Evolutionary conservation across 2,797 vertebrate genomes (phyloP).

Genomic region (Lemur catta): DNA sequence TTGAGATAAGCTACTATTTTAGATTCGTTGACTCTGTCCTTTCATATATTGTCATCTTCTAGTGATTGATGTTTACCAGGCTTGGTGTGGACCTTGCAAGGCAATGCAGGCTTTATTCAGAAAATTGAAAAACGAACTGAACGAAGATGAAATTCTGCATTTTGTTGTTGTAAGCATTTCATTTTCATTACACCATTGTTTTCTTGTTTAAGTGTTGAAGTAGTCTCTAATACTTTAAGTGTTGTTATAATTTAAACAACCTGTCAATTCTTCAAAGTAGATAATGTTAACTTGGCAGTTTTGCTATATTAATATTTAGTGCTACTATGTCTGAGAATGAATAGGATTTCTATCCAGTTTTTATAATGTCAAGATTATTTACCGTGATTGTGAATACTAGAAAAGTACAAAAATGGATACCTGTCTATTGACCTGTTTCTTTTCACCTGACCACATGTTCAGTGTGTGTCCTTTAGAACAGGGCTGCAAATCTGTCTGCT

Average conservation of each 20-base stretch:
- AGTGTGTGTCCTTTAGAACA: neutral
- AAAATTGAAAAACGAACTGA: slow-evolving; percentile 82
- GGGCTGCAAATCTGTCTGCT: neutral
- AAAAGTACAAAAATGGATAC: neutral
- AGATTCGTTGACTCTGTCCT: neutral
- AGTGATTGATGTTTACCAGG: slow-evolving; percentile 87
- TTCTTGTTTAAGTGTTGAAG: neutral
- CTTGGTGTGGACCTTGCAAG: slow-evolving; percentile 89
- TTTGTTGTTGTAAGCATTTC: slow-evolving; percentile 83
- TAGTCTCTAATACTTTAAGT: neutral
- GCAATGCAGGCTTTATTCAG: slow-evolving; percentile 81
- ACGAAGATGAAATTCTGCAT: slow-evolving; percentile 83
- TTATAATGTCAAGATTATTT: neutral
- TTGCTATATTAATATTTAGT: neutral
- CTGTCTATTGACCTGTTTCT: neutral
- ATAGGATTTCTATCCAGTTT: neutral
- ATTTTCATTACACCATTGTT: neutral
- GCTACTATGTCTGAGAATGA: neutral
- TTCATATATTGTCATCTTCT: slow-evolving; percentile 24
- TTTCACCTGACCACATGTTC: neutral
- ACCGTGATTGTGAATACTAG: neutral
- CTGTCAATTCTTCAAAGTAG: neutral
- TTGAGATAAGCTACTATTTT: neutral
- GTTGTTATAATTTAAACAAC: neutral
- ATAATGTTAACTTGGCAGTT: neutral